A percentile compares a stretch with the other conserved stretches of the same genome.
phyloP scores from a whole-genome alignment of 37 sponge, comb jelly and placozoan species.

The Theonella swinhoei region DNA sequence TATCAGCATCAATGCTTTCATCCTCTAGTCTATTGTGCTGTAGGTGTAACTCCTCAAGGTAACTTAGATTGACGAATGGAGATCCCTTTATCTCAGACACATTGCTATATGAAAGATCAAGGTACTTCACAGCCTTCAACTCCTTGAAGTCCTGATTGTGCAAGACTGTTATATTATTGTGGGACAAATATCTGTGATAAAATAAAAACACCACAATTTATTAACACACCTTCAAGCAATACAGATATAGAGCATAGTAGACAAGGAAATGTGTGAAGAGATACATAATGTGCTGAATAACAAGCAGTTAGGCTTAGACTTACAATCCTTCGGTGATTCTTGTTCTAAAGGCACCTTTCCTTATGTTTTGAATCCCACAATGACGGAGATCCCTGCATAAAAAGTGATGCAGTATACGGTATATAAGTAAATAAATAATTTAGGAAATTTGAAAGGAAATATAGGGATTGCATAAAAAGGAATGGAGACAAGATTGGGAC shows the following conservation, averaged over 20 bases:
- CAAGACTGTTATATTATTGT: conserved; percentile 26
- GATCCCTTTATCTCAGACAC: background rate
- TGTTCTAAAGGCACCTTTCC: conserved; percentile 15
- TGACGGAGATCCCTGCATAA: conserved; percentile 22
- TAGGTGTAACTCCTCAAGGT: background rate
- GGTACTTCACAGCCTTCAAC: background rate
- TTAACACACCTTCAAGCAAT: background rate
- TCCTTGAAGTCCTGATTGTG: conserved; percentile 23
- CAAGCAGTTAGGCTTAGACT: too few relatives aligned
- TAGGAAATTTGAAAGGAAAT: too few relatives aligned
- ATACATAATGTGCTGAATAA: too few relatives aligned
- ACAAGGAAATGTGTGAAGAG: too few relatives aligned
- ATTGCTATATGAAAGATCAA: conserved; percentile 4
- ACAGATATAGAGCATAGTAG: too few relatives aligned
- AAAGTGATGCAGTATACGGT: too few relatives aligned
- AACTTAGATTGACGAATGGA: background rate
- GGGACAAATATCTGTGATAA: conserved; percentile 4
- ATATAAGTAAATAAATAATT: too few relatives aligned
- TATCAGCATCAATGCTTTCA: background rate
- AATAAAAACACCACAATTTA: background rate
- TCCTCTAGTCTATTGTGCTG: background rate
- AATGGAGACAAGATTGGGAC: too few relatives aligned
- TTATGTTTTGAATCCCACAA: conserved; percentile 36
- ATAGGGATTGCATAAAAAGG: too few relatives aligned
- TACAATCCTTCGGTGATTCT: conserved; percentile 6